Percentiles rank a stretch among this genome's conserved stretches.
These are phyloP conservation scores for Nerophis lumbriciformis DNA, from an alignment of 2,113 vertebrate genomes.

Conservation along the genomic window DNA sequence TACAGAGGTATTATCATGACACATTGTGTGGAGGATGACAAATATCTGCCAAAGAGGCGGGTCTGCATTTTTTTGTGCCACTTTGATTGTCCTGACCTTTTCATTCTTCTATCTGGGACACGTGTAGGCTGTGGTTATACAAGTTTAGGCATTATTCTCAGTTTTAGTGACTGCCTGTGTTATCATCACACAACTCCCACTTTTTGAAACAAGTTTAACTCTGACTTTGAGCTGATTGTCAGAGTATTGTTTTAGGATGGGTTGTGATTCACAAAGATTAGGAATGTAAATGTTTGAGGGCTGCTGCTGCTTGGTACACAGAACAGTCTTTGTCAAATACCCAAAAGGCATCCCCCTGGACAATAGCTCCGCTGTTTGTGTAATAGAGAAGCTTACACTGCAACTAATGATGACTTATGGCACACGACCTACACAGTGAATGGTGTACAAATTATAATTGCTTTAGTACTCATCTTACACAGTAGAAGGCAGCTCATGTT, in stretches of 20 bases:
- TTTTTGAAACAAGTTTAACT: not conserved
- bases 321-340: not conserved
- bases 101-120: constrained; percentile 16
- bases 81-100: constrained; percentile 21
- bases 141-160: not conserved
- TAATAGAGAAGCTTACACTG: constrained; percentile 6
- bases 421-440: not conserved
- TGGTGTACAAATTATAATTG: not conserved
- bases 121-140: not conserved
- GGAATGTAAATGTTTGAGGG: constrained; percentile 4
- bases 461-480: not conserved
- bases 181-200: not conserved
- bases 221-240: not conserved
- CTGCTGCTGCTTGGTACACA: not conserved
- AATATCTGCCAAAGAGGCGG: constrained; percentile 1
- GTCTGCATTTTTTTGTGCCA: constrained; percentile 13
- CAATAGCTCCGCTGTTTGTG: constrained; percentile 4
- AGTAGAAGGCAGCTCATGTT: not conserved
- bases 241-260: not conserved
- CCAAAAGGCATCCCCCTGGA: not conserved
- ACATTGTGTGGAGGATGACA: not conserved
- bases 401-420: not conserved
- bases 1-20: constrained; percentile 24
- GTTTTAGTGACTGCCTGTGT: not conserved
- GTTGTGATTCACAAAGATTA: not conserved